Evolutionary conservation across 2,113 vertebrate genomes (phyloP), one percentile per base, ranked within the genome.

Genomic region (Colistium nudipinnis): DNA sequence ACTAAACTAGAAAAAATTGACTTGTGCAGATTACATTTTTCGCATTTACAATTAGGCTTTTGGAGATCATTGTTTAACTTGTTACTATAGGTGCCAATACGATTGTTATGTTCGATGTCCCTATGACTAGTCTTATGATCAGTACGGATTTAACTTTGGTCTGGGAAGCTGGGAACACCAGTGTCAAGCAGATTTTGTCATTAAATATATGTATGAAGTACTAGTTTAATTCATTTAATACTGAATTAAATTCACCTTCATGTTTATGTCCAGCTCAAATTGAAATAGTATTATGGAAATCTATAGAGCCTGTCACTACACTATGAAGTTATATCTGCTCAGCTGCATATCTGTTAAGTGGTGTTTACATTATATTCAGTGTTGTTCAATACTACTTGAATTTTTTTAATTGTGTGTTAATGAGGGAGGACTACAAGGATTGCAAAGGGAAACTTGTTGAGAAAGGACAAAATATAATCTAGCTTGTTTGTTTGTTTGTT

Each of bases 341-440:
- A 51, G 33, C 9, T 31, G 35, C 1, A 39, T 38, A n/a, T 28
- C 63, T 67, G 45, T 60, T 39, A 49, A 4, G n/a, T n/a, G 20
- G 60, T 71, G 74, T 83, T 85, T 79, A 83, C 73, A 74, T 68
- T 53, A 27, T 35, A 53, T 56, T 24, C n/a, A 62, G 14, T 52
- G 0, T 65, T 64, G 4, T 53, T 39, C 19, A 33, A 30, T 41
- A n/a, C 33, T 33, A 33, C 22, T 27, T 62, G 17, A 28, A 39
- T 51, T 19, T 66, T 65, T 53, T 68, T 3, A 14, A 54, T 14
- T 20, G 12, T 31, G 19, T 60, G 8, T 6, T 52, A 49, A 76
- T 72, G 62, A 69, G 48, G 33, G 19, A 39, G 5, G 16, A 61
- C 49, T 11, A 24, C 25, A 6, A 55, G 24, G 31, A 47, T 66